Conservation (phyloP, 2,113 vertebrate species). For the Bubo bubo region DNA sequence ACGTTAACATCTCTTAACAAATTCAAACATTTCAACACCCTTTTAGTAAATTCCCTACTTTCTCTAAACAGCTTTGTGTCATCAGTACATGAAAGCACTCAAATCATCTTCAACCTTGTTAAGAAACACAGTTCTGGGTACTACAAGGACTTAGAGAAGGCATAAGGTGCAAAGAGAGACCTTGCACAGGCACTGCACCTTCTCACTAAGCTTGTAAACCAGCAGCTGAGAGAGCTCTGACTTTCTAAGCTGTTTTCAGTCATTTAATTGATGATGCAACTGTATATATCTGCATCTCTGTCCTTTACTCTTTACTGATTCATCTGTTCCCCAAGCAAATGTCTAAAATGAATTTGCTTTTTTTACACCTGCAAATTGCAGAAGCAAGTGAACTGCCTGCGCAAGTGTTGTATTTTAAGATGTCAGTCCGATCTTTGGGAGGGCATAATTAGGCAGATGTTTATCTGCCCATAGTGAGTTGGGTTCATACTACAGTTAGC, state of each 20-base stretch:
- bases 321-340: background rate
- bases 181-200: background rate
- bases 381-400: background rate
- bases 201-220: background rate
- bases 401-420: background rate
- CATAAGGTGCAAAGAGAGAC: background rate
- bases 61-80: background rate
- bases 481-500: background rate
- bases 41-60: background rate
- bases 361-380: background rate
- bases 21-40: background rate
- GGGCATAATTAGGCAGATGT: background rate
- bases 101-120: background rate
- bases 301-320: background rate
- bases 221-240: background rate
- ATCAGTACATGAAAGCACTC: background rate
- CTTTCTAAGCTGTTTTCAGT: background rate
- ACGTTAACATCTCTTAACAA: rapidly evolving
- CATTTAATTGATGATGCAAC: background rate
- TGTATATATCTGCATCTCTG: background rate
- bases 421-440: background rate
- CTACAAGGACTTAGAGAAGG: background rate
- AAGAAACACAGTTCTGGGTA: background rate
- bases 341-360: background rate
- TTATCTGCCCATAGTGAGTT: background rate